Conservation (phyloP, 2,888 invertebrate genomes). For the Drosophila affinis region DNA sequence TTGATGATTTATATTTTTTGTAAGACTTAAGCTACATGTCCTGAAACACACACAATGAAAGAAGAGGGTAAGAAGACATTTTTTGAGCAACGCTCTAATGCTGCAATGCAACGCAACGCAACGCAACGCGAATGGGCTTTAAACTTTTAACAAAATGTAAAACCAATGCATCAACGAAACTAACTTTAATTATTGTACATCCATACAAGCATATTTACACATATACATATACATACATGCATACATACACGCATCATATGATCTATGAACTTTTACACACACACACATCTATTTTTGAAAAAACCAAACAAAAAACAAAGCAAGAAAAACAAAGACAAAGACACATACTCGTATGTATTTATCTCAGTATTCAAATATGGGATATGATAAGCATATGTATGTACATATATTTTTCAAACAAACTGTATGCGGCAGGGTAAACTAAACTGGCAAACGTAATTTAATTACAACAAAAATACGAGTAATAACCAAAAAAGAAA, state of each 20-base stretch:
- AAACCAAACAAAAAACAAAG: slow-evolving; percentile 10
- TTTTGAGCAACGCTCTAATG: slow-evolving; percentile 36
- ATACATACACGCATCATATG: neutral
- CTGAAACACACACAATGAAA: slow-evolving; percentile 19
- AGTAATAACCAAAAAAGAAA: slow-evolving; percentile 45
- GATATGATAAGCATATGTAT: slow-evolving; percentile 33
- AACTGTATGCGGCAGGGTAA: slow-evolving; percentile 50
- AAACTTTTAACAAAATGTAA: slow-evolving; percentile 42
- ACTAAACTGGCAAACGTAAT: slow-evolving; percentile 58
- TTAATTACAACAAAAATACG: slow-evolving; percentile 54
- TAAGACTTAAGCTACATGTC: slow-evolving; percentile 20
- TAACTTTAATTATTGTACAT: slow-evolving; percentile 53
- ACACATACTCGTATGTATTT: slow-evolving; percentile 27
- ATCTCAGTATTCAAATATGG: slow-evolving; percentile 42
- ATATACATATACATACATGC: slow-evolving; percentile 18
- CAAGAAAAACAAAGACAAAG: neutral
- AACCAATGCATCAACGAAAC: slow-evolving; percentile 68
- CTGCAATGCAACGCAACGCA: slow-evolving; percentile 60
- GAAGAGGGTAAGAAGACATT: neutral
- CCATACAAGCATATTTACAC: slow-evolving; percentile 41
- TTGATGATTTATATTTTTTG: slow-evolving; percentile 20
- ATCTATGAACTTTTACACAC: slow-evolving; percentile 36
- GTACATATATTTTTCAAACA: slow-evolving; percentile 56
- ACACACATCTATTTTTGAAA: slow-evolving; percentile 37
- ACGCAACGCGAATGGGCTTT: slow-evolving; percentile 64